Base-by-base conservation (phyloP, 2,888 invertebrate genomes). In the Apomyelois bistriatella region DNA sequence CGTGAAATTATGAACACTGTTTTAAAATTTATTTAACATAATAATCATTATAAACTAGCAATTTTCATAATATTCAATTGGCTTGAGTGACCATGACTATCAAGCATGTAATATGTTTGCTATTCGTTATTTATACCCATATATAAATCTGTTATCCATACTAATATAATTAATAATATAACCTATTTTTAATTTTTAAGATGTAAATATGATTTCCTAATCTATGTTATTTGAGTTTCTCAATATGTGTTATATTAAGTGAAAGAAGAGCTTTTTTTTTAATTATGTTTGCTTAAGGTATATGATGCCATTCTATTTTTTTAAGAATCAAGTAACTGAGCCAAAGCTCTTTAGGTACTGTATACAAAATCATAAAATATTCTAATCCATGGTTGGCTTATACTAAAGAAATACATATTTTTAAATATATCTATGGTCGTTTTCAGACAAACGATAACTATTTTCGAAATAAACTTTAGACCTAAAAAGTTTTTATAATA, bases 301-400 rank as follows among this genome's bases (percentile, higher is more conserved):
- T 46, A 46, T 32, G 32, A 46, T 46, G 46, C 46, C 46, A 46
- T 46, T 46, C 15, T 59, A 58, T 60, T 36, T 53, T n/a, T 46
- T 46, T 46, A 32, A 32, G 32, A 58, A 53, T 35, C 9, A 16
- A 41, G 9, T 10, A 22, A 9, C 13, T 13, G 46, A 46, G 46
- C 30, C 10, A 15, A n/a, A 5, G 30, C 32, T 35, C 46, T 35
- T 46, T 46, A 46, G 32, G 2, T 5, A 15, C 6, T 43, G 28
- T 28, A 12, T 43, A 43, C 28, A 12, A 28, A 22, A 22, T 22
- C 42, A 22, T 22, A 42, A 48, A 43, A 54, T 57, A 54, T 56
- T 62, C 48, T 58, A 58, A 60, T 65, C 64, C 65, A 65, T 60
- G 58, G 62, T 67, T 64, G 63, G 63, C 67, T 67, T 63, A 61